These are phyloP conservation scores for Dinomys branickii DNA, from an alignment of 2,113 vertebrate species.

Conservation along the genomic window DNA sequence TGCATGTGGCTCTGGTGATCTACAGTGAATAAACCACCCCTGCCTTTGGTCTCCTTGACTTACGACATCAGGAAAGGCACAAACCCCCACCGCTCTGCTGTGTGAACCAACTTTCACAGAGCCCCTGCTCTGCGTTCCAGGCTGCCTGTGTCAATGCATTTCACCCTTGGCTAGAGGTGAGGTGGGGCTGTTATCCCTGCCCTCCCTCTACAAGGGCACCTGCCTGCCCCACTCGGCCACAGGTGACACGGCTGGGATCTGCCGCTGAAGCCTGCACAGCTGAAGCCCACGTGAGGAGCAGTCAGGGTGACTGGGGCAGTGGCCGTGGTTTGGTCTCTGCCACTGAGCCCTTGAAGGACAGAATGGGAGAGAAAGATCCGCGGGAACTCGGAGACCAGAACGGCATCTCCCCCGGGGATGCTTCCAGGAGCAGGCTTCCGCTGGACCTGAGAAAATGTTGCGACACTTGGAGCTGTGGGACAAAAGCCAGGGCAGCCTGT, in stretches of 20 bases:
- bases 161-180: rapidly evolving
- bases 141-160: rapidly evolving
- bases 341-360: not conserved
- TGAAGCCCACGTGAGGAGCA: not conserved
- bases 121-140: not conserved
- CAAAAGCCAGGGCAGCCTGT: not conserved
- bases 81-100: rapidly evolving
- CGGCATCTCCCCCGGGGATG: rapidly evolving
- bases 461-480: not conserved
- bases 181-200: rapidly evolving
- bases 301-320: not conserved
- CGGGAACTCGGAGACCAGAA: not conserved
- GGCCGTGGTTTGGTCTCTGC: rapidly evolving
- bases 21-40: rapidly evolving
- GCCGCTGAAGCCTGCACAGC: not conserved
- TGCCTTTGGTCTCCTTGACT: not conserved
- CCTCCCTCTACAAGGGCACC: not conserved
- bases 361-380: rapidly evolving
- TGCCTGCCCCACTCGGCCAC: not conserved
- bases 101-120: rapidly evolving
- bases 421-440: not conserved
- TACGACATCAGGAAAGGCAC: too few relatives aligned
- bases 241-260: not conserved
- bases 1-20: rapidly evolving
- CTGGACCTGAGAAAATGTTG: not conserved